Evolutionary conservation across 1,140 invertebrate genomes (phyloP), one percentile per base, ranked within the genome.

Genomic region (Artemia franciscana): DNA sequence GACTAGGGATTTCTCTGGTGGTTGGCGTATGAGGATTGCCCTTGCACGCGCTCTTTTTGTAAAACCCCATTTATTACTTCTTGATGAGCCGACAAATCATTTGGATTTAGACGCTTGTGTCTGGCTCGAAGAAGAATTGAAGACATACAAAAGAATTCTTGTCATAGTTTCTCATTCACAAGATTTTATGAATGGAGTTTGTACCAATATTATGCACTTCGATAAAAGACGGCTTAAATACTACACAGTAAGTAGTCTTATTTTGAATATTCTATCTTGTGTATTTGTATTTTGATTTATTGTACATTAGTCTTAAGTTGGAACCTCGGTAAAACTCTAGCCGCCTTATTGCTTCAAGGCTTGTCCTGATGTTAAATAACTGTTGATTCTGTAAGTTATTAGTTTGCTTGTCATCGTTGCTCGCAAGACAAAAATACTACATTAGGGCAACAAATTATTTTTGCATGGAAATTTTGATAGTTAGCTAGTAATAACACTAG

Each of bases 21-120:
- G 96, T 71, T 99, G 96, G 96, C 79, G 96, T 62, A 99, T 99
- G 96, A 79, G 96, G 68, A 98, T 99, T 69, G 90, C 94, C n/a
- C 75, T 99, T 25, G 96, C 96, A n/a, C 39, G 90, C 73, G 86
- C 87, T 9, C 71, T 91, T 15, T 91, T 88, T 67, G 85, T 89
- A 4, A 60, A 63, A n/a, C 69, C 69, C 5, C 68, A 69, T 66
- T 60, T 69, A 24, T 63, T 69, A 3, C 60, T 69, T 3, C 62
- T 69, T 21, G 69, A 80, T 67, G 82, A 84, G 68, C 82, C 82
- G 0, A 82, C 81, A 5, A 83, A 84, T 69, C 82, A 84, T 73
- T 70, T 84, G 39, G 82, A 84, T 75, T 72, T 84, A 83, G 94
- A 80, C 71, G 93, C 94, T 57, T 98, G 94, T 76, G 94, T 98